Base-by-base conservation (phyloP, 2,797 vertebrate species). In the Sebastes nivosus region DNA sequence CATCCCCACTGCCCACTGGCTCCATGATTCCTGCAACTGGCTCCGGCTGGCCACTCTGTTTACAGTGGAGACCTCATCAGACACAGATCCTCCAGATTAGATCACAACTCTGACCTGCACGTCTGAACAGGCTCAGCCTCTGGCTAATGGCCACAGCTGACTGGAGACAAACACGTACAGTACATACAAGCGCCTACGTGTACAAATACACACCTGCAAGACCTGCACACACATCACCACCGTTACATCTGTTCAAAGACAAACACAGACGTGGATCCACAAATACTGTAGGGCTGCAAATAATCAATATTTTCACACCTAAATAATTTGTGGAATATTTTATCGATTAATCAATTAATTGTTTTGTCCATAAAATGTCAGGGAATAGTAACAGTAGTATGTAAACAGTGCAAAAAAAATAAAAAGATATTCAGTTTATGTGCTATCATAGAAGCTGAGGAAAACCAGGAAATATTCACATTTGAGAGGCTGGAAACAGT, bases 41-140 rank as follows among this genome's bases (percentile, higher is more conserved):
- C 86, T 84, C 54, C 36, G 70, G 14, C 87, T 60, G 68, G 87
- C 80, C 83, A 61, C 82, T 86, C 60, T 86, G 87, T 89, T 92
- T 92, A 88, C 85, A 89, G 83, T 80, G 67, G 84, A 86, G 88
- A 88, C 91, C 87, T 92, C 88, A 89, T 90, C 90, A 90, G 84
- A 86, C 87, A 88, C 81, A 83, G 80, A 90, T 88, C 78, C 84
- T 83, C 83, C 67, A 87, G 87, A 94, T 93, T 91, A 90, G 90
- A 93, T 88, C 81, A 87, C 73, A 87, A 85, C 85, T 86, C 65
- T 89, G 88, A 93, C 83, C 92, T 30, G 79, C 80, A 86, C 79
- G 32, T 87, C 84, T 68, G 65, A 84, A 57, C 84, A n/a, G 64
- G 46, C 79, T 83, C 75, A 71, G 85, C 85, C 83, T 78, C 75